Base-by-base conservation (phyloP, 2,888 invertebrate genomes). In the Creontiades dilutus region DNA sequence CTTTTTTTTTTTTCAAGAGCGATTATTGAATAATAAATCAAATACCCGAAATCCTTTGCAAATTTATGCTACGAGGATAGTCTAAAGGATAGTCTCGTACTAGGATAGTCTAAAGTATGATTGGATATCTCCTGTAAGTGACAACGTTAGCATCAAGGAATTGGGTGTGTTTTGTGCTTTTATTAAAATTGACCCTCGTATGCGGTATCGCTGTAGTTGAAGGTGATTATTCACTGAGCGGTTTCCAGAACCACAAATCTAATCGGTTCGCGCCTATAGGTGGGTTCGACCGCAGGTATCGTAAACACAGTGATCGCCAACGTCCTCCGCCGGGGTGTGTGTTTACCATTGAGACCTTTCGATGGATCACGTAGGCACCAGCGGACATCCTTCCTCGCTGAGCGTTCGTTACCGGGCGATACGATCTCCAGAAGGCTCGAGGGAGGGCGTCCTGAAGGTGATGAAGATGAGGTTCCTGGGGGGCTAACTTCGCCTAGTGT, bases 311-410 rank as follows among this genome's bases (percentile, higher is more conserved):
- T 68, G 68, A 68, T 68, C 68, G 12, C 27, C 23, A 68, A 68
- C 68, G 68, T 19, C 68, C 68, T 68, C 68, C 68, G 68, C 12
- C 68, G 23, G 19, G 23, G 61, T 12, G 61, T 68, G 68, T 68
- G 68, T 5, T 0, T 68, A 12, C 68, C 68, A 68, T 68, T 68
- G 27, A 68, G 68, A 13, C 68, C 68, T 68, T 68, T 19, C 23
- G 19, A 27, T 23, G 68, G 68, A 23, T 68, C 68, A 68, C 68
- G 68, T 68, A 68, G 68, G 68, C 68, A 68, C 68, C 68, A 5
- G 68, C 23, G 27, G 68, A 68, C 68, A 68, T 68, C 68, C 68
- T 68, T 68, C 68, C 23, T 68, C 27, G 37, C 61, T 23, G 23
- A 61, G 4, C 19, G 4, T 16, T 9, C 11, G 19, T 68, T 68